These are phyloP conservation scores for Troides oblongomaculatus DNA, from an alignment of 2,888 invertebrate genomes.

Conservation along the genomic window DNA sequence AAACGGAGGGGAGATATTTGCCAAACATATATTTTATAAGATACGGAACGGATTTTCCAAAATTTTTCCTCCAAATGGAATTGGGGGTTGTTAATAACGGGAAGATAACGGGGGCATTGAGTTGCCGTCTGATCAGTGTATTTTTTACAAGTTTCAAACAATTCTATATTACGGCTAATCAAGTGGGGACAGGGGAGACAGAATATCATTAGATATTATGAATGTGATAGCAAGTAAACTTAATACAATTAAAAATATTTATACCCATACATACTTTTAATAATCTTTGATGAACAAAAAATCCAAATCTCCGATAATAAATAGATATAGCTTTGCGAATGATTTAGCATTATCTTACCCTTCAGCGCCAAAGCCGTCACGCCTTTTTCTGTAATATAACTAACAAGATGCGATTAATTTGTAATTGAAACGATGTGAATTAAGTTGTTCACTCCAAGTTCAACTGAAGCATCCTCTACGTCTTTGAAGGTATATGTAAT, in stretches of 20 bases:
- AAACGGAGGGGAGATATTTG: no score
- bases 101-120: no score
- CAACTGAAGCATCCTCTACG: background rate
- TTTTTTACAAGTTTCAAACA: no score
- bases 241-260: background rate
- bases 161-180: no score
- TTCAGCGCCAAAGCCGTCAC: conserved; percentile 22
- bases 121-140: no score
- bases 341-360: conserved; percentile 43
- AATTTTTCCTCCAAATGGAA: no score
- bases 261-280: background rate
- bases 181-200: no score
- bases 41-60: no score
- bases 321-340: conserved; percentile 48
- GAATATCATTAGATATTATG: no score
- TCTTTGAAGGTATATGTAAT: background rate
- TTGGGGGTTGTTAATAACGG: no score
- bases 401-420: conserved; percentile 12
- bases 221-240: no score
- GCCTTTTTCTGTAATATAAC: conserved; percentile 27
- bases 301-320: conserved; percentile 51
- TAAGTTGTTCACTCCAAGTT: background rate
- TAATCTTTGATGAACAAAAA: conserved; percentile 8
- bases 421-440: conserved; percentile 9
- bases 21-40: no score